A percentile compares a stretch with the other conserved stretches of the same genome.
These are phyloP conservation scores for Globicephala melas DNA, from an alignment of 2,113 vertebrate genomes.

Conservation along the genomic window DNA sequence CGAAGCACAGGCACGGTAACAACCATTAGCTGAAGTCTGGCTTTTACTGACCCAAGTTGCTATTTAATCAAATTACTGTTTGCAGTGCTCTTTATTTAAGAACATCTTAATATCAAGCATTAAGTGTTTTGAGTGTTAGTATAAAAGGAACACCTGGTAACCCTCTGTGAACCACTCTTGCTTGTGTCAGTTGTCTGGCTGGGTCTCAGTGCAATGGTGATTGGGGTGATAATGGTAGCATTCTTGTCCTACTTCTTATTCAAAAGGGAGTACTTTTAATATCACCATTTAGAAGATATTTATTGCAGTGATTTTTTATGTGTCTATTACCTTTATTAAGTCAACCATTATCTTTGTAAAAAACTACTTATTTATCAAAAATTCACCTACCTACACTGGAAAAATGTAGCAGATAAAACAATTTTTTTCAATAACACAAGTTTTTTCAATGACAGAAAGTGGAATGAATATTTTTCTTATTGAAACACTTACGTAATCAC, in stretches of 20 bases:
- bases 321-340: background rate
- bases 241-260: background rate
- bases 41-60: background rate
- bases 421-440: background rate
- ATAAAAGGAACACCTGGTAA: background rate
- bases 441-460: background rate
- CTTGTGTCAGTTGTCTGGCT: background rate
- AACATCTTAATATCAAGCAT: conserved; percentile 19
- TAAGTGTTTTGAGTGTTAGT: background rate
- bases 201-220: background rate
- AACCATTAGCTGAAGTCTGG: background rate
- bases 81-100: conserved; percentile 38
- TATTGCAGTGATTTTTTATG: background rate
- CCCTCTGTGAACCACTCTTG: background rate
- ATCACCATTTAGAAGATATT: background rate
- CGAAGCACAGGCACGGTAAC: background rate
- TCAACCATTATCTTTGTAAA: background rate
- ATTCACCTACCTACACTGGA: background rate
- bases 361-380: conserved; percentile 20
- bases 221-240: background rate
- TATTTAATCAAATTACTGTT: conserved; percentile 47
- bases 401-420: background rate
- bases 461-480: conserved; percentile 13
- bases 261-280: background rate
- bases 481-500: conserved; percentile 55